Conservation (phyloP, 2,888 invertebrate genomes). For the Chalcis sispes region DNA sequence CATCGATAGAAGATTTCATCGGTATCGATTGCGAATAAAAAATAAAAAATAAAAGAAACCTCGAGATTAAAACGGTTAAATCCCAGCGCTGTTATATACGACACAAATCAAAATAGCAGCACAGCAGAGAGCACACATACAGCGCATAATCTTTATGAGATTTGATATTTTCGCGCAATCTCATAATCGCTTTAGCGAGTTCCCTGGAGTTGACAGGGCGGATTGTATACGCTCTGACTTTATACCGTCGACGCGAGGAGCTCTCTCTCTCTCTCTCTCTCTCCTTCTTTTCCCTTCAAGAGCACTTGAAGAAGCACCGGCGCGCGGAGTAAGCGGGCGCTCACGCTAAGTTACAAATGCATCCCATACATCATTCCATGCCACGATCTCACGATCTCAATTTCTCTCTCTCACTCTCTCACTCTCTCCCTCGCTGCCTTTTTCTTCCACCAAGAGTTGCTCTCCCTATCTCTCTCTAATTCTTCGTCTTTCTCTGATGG, state of each 20-base stretch:
- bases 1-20: too few relatives aligned
- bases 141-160: constrained; percentile 3
- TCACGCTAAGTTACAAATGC: constrained; percentile 65
- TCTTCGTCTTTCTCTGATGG: constrained; percentile 9
- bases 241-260: too few relatives aligned
- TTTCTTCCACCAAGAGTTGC: constrained; percentile 47
- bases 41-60: too few relatives aligned
- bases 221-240: background rate
- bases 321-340: constrained; percentile 30
- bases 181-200: constrained; percentile 6
- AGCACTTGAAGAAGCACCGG: constrained; percentile 2
- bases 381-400: constrained; percentile 18
- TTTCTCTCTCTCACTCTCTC: constrained; percentile 7
- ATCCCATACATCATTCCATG: constrained; percentile 66
- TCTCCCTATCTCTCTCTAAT: constrained; percentile 5
- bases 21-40: too few relatives aligned
- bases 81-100: too few relatives aligned
- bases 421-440: too few relatives aligned
- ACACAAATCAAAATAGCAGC: too few relatives aligned
- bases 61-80: too few relatives aligned
- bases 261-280: constrained; percentile 17
- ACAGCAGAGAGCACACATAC: too few relatives aligned
- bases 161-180: constrained; percentile 30
- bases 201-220: constrained; percentile 33
- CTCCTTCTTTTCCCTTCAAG: constrained; percentile 5